phyloP scores from a whole-genome alignment of 2,113 vertebrate species.

The Ctenodactylus gundi region DNA sequence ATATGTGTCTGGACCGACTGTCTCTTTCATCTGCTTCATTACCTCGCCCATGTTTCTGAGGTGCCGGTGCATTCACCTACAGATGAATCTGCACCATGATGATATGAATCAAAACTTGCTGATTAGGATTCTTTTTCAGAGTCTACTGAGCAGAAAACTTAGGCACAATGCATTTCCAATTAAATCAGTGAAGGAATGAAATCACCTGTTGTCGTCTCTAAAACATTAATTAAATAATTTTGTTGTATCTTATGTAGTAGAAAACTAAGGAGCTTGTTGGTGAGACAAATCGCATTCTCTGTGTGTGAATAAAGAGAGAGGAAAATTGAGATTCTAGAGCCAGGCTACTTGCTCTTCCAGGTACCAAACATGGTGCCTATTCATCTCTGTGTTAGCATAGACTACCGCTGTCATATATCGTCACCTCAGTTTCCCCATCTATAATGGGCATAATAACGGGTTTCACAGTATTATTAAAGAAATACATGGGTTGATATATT shows the following conservation, averaged over 20 bases:
- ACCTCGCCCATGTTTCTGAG: neutral
- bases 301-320: neutral
- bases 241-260: neutral
- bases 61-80: too few relatives aligned
- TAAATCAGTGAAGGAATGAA: neutral
- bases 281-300: neutral
- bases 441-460: neutral
- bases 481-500: neutral
- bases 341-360: neutral
- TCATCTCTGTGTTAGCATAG: neutral
- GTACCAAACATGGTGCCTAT: rapidly evolving
- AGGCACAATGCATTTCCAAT: neutral
- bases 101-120: neutral
- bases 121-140: neutral
- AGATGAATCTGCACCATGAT: neutral
- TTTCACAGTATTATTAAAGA: neutral
- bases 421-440: neutral
- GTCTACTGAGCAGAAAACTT: neutral
- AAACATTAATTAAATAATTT: neutral
- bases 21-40: neutral
- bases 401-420: rapidly evolving
- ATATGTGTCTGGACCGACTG: neutral
- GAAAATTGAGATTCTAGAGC: neutral
- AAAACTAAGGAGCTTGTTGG: neutral
- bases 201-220: neutral